Conservation (phyloP, 2,113 vertebrate genomes). For the Trinectes maculatus region DNA sequence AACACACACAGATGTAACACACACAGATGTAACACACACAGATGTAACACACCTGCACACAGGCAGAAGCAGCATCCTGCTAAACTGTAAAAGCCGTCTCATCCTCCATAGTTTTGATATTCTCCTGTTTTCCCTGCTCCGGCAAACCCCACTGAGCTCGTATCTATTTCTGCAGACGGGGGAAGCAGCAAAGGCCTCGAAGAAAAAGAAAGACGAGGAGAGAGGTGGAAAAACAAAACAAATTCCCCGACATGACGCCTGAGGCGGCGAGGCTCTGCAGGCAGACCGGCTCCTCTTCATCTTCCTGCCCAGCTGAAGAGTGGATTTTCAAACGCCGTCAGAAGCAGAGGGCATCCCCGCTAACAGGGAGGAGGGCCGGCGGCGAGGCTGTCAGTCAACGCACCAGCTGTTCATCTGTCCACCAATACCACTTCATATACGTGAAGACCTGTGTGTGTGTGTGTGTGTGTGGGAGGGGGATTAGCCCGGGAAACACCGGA, state of each 20-base stretch:
- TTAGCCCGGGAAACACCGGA: too few species aligned
- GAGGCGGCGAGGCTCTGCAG: slow-evolving; percentile 59
- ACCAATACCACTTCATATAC: slow-evolving; percentile 21
- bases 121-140: slow-evolving; percentile 24
- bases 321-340: slow-evolving; percentile 57
- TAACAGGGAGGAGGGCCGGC: slow-evolving; percentile 41
- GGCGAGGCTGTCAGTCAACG: slow-evolving; percentile 52
- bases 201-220: slow-evolving; percentile 19
- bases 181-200: slow-evolving; percentile 33
- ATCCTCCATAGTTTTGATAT: slow-evolving; percentile 45
- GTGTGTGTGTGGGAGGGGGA: too few species aligned
- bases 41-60: not conserved
- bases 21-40: too few species aligned
- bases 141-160: slow-evolving; percentile 55
- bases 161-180: slow-evolving; percentile 64
- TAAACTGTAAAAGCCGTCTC: slow-evolving; percentile 19
- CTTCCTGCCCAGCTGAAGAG: slow-evolving; percentile 41
- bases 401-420: slow-evolving; percentile 13
- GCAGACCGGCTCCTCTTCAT: slow-evolving; percentile 51
- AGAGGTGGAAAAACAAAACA: slow-evolving; percentile 58
- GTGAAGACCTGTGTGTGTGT: slow-evolving; percentile 17
- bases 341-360: slow-evolving; percentile 59
- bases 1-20: too few species aligned
- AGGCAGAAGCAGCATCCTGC: slow-evolving; percentile 14
- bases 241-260: slow-evolving; percentile 60